Evolutionary conservation across 2,888 invertebrate genomes (phyloP).

Genomic region (Chloromyia formosa): DNA sequence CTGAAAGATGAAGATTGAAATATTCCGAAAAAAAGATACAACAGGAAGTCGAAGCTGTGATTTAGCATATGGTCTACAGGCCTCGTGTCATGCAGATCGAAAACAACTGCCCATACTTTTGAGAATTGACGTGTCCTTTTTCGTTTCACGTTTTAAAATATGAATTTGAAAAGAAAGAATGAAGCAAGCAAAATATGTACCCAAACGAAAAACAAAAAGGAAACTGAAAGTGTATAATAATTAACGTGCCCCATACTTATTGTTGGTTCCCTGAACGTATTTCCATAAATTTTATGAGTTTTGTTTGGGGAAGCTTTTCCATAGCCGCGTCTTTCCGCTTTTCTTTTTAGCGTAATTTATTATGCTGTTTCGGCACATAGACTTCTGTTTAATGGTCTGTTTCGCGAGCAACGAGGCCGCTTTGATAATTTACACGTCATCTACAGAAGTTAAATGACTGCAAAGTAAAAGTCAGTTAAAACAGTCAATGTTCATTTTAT

Average conservation of each 20-base stretch:
- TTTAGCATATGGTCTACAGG: not conserved
- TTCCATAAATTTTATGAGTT: conserved; percentile 36
- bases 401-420: not conserved
- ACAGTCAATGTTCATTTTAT: not conserved
- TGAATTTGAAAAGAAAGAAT: too few species aligned
- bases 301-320: conserved; percentile 23
- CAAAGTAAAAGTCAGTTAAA: not conserved
- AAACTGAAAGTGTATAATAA: conserved; percentile 2
- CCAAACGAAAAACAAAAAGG: too few species aligned
- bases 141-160: too few species aligned
- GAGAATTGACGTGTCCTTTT: too few species aligned
- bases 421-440: conserved; percentile 40
- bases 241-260: conserved; percentile 17
- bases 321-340: not conserved
- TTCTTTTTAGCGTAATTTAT: conserved; percentile 29
- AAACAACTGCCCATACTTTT: too few species aligned
- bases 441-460: conserved; percentile 33
- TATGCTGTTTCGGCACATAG: conserved; percentile 3
- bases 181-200: too few species aligned
- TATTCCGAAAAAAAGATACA: not conserved
- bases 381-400: conserved; percentile 19
- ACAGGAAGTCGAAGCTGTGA: too few species aligned
- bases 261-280: conserved; percentile 7
- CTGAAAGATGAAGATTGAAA: conserved; percentile 14
- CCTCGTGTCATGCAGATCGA: too few species aligned